These are phyloP conservation scores for Pao palembangensis DNA, from an alignment of 2,113 vertebrate species.

Conservation along the genomic window DNA sequence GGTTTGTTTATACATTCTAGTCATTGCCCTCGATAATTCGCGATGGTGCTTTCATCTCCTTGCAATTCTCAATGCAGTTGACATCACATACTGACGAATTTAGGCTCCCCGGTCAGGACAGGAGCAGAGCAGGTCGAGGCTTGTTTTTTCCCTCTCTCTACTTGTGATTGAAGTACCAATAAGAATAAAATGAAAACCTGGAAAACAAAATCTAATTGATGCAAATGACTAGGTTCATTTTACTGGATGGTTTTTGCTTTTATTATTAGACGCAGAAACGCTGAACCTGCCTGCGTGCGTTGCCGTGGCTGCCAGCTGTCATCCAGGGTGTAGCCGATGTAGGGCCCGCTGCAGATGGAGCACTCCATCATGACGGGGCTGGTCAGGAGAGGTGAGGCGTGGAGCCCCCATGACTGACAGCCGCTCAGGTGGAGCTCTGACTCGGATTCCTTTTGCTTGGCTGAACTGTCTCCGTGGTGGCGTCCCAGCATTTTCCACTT, in stretches of 20 bases:
- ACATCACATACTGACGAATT: neutral
- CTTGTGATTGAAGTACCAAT: neutral
- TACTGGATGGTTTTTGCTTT: too few species aligned
- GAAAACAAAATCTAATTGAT: too few species aligned
- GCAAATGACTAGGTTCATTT: too few species aligned
- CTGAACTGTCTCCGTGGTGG: conserved; percentile 58
- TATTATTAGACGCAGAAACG: neutral
- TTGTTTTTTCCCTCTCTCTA: conserved; percentile 5
- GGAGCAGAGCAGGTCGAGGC: neutral
- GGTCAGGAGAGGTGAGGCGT: conserved; percentile 60
- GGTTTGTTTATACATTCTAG: conserved; percentile 25
- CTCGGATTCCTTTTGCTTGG: conserved; percentile 69
- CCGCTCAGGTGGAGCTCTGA: conserved; percentile 58
- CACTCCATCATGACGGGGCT: conserved; percentile 76
- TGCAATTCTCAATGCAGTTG: conserved; percentile 17
- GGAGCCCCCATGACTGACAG: conserved; percentile 59
- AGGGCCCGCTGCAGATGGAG: conserved; percentile 76
- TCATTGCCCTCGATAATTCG: conserved; percentile 10
- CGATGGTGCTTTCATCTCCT: conserved; percentile 20
- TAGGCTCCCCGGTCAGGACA: too few species aligned
- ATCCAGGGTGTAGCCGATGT: conserved; percentile 72
- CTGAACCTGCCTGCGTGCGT: conserved; percentile 69
- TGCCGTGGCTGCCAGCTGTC: conserved; percentile 78
- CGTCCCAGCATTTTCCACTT: conserved; percentile 77
- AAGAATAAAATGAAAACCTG: too few species aligned